These are phyloP conservation scores for Apteryx owenii DNA, from an alignment of 2,113 vertebrate genomes.

Conservation along the genomic window DNA sequence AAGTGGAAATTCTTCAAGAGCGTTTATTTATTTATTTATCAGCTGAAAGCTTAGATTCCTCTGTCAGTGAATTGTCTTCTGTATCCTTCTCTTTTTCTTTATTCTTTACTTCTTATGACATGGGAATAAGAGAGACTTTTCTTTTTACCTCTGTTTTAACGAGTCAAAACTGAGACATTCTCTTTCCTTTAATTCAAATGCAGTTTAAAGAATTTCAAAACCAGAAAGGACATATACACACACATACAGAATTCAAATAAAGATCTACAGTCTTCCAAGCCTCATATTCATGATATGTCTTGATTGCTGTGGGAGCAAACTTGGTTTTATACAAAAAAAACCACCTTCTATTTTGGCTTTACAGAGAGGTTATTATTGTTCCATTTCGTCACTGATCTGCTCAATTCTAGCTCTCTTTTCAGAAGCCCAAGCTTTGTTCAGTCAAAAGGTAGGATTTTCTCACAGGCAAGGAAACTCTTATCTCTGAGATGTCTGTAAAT, in stretches of 20 bases:
- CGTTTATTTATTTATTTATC: neutral
- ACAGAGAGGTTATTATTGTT: neutral
- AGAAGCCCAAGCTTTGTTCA: conserved; percentile 14
- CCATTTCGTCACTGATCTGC: fast-evolving
- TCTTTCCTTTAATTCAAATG: neutral
- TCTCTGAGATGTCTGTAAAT: neutral
- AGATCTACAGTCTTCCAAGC: neutral
- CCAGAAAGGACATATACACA: neutral
- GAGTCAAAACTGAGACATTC: neutral
- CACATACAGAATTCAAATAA: neutral
- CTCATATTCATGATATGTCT: neutral
- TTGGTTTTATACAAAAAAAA: neutral
- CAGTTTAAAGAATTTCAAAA: neutral
- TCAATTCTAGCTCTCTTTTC: neutral
- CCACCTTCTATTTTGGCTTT: neutral
- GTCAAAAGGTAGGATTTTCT: neutral
- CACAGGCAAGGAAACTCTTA: neutral
- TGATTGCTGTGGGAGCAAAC: neutral
- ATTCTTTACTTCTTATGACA: neutral
- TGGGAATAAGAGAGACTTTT: neutral
- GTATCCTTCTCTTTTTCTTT: neutral
- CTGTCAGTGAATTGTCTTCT: neutral
- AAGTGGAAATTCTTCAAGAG: neutral
- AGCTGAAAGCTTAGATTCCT: neutral
- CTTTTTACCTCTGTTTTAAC: neutral